Conservation (phyloP, 2,888 invertebrate genomes). For the Zygothrica quintamaculata region DNA sequence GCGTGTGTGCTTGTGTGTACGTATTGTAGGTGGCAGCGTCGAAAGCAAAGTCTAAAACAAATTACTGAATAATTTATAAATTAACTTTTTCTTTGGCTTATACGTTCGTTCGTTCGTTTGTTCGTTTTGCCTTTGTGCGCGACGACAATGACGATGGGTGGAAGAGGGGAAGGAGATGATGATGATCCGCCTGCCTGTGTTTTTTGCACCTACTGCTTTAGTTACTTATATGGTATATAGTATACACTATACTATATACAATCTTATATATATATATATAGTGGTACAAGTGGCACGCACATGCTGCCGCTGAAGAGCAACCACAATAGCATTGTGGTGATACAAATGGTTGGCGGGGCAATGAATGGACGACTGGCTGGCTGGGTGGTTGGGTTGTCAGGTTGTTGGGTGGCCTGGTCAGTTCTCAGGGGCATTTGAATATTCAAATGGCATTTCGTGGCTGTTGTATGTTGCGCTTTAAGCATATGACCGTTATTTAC, state of each 20-base stretch:
- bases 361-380: background rate
- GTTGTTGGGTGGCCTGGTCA: conserved; percentile 15
- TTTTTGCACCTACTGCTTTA: conserved; percentile 42
- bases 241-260: conserved; percentile 8
- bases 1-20: background rate
- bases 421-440: conserved; percentile 78
- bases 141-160: conserved; percentile 51
- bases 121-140: conserved; percentile 64
- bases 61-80: conserved; percentile 82
- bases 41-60: conserved; percentile 78
- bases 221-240: conserved; percentile 20
- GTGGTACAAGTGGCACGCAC: conserved; percentile 50
- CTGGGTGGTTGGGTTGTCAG: background rate
- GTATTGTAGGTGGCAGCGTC: conserved; percentile 35
- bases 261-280: conserved; percentile 13
- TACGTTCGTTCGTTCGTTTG: conserved; percentile 44
- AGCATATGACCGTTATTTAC: conserved; percentile 78
- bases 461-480: conserved; percentile 67
- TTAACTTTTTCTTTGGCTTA: conserved; percentile 65
- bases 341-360: no score
- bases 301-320: conserved; percentile 18
- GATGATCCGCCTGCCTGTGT: conserved; percentile 35
- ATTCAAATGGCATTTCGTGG: conserved; percentile 68
- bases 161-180: conserved; percentile 8
- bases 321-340: background rate